Evolutionary conservation across 2,888 invertebrate species (phyloP).

Genomic region (Nomada fabriciana): DNA sequence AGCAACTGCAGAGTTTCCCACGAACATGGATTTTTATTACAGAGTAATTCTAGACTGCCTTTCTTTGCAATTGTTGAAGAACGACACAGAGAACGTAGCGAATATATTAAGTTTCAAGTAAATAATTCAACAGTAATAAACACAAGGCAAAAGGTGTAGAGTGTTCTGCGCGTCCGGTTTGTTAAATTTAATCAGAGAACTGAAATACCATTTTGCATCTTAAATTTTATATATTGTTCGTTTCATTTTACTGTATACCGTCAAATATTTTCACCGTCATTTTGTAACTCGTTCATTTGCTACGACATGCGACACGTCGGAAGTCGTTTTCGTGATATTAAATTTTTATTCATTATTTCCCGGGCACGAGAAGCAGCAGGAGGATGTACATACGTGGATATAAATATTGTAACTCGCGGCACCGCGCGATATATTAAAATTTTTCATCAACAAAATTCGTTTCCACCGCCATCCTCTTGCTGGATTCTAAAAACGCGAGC

Average conservation of each 20-base stretch:
- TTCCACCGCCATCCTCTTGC: neutral
- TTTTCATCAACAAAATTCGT: neutral
- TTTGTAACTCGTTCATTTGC: neutral
- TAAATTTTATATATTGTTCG: neutral
- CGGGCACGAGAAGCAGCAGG: neutral
- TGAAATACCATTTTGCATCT: neutral
- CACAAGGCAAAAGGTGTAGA: neutral
- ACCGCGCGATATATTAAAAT: neutral
- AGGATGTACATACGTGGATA: too few species aligned
- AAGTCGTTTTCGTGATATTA: slow-evolving; percentile 1
- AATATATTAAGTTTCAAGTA: neutral
- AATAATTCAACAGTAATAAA: neutral
- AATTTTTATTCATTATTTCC: slow-evolving; percentile 7
- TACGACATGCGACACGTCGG: neutral
- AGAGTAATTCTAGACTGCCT: slow-evolving; percentile 1
- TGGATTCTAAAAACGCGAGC: neutral
- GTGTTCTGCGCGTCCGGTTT: neutral
- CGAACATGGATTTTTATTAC: neutral
- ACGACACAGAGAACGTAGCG: neutral
- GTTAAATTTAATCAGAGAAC: neutral
- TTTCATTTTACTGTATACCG: neutral
- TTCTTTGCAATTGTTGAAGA: neutral
- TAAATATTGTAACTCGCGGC: neutral
- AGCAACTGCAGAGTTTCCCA: neutral
- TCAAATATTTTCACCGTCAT: neutral